Evolutionary conservation across 2,113 vertebrate species (phyloP).

Genomic region (human (Homo sapiens)): GRCh38 chr4:5037001-5037500

Average conservation of each 20-base stretch:
- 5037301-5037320: not conserved
- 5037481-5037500: not conserved
- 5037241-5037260: too few species aligned
- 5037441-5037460: not conserved
- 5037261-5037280: not conserved
- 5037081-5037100: not conserved
- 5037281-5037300: not conserved
- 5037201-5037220: not conserved
- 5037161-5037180: too few species aligned
- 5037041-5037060: not conserved
- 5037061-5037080: accelerated
- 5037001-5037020: too few species aligned
- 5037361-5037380: not conserved
- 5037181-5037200: too few species aligned
- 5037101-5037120: not conserved
- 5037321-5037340: not conserved
- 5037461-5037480: accelerated
- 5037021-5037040: not conserved
- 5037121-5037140: not conserved
- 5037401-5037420: not conserved
- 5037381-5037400: not conserved
- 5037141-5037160: not conserved
- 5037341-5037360: too few species aligned
- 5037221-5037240: too few species aligned
- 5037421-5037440: not conserved